Evolutionary conservation across 1,140 invertebrate genomes (phyloP).

Genomic region (Dolichoris vasculosae): DNA sequence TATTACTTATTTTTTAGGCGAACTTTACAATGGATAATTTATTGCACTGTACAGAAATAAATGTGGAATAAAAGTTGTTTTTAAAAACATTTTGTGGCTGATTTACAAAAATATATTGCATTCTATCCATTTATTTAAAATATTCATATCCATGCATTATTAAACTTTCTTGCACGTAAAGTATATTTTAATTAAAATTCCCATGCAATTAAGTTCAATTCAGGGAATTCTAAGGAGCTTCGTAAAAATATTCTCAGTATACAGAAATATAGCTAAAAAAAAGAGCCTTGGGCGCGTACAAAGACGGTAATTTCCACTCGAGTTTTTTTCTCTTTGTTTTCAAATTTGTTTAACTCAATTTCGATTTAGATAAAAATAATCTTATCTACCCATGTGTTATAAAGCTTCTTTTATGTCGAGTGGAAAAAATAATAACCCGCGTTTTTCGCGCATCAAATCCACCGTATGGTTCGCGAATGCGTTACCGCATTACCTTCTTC

Average conservation of each 20-base stretch:
- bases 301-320: slow-evolving; percentile 1
- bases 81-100: not conserved
- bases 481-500: not conserved
- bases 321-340: not conserved
- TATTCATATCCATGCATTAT: not conserved
- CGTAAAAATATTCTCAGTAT: not conserved
- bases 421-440: not conserved
- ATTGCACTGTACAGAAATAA: slow-evolving; percentile 8
- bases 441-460: not conserved
- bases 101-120: not conserved
- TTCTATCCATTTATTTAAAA: not conserved
- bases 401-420: not conserved
- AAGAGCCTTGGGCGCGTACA: not conserved
- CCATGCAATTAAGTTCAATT: not conserved
- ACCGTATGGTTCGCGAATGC: not conserved
- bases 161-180: not conserved
- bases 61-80: slow-evolving; percentile 32
- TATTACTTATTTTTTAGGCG: slow-evolving; percentile 1
- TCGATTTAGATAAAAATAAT: not conserved
- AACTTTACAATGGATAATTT: slow-evolving; percentile 39
- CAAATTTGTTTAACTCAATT: not conserved
- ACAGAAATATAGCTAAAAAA: not conserved
- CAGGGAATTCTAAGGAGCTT: not conserved
- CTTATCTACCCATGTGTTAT: not conserved
- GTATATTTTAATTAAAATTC: not conserved